Evolutionary conservation across 2,113 vertebrate genomes (phyloP).

Genomic region (Oxygymnocypris stewartii): DNA sequence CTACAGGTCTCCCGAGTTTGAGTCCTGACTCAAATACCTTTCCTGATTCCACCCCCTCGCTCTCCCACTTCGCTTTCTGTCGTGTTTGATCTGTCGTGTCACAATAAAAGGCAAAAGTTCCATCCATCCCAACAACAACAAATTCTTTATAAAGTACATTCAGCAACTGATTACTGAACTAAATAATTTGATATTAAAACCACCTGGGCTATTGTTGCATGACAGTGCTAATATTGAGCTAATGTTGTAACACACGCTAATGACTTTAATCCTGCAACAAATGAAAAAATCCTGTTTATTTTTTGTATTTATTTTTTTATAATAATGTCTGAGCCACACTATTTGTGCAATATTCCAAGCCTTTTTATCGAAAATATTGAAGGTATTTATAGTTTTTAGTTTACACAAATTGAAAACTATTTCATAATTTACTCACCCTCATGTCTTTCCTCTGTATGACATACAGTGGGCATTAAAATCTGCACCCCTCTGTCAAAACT

Average conservation of each 20-base stretch:
- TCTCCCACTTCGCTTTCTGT: too few relatives aligned
- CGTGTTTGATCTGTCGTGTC: too few relatives aligned
- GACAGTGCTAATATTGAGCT: background rate
- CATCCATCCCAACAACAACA: too few relatives aligned
- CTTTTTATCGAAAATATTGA: too few relatives aligned
- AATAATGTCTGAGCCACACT: background rate
- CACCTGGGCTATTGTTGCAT: background rate
- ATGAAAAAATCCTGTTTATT: too few relatives aligned
- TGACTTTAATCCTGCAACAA: background rate
- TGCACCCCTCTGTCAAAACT: too few relatives aligned
- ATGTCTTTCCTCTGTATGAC: background rate
- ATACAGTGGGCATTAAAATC: too few relatives aligned
- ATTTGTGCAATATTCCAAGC: background rate
- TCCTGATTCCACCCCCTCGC: too few relatives aligned
- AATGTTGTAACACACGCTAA: background rate
- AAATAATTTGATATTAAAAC: background rate
- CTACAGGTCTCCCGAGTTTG: too few relatives aligned
- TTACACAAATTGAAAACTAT: background rate
- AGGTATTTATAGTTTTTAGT: background rate
- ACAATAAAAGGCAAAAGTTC: too few relatives aligned
- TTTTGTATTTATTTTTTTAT: too few relatives aligned
- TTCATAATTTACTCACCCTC: background rate
- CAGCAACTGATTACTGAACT: background rate
- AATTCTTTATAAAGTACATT: background rate
- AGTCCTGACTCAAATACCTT: too few relatives aligned